A percentile compares a stretch with the other conserved stretches of the same genome.
phyloP scores from a whole-genome alignment of 2,888 invertebrate genomes.

The Trachelus troglodyta region DNA sequence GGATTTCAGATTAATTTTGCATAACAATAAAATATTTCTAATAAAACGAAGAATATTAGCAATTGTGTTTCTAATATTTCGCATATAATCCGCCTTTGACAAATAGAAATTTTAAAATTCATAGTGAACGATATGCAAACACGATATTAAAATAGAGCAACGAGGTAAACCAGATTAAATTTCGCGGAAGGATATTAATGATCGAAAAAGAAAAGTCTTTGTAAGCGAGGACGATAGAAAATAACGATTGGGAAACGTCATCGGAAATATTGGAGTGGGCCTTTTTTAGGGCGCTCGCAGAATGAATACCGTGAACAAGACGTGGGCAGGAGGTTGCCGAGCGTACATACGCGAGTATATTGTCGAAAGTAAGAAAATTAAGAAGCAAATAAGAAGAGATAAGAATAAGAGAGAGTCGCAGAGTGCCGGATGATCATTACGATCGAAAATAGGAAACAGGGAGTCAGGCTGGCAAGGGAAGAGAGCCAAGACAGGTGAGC shows the following conservation, averaged over 20 bases:
- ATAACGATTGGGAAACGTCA: not conserved
- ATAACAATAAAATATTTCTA: not conserved
- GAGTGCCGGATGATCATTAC: conserved; percentile 66
- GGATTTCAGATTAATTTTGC: not conserved
- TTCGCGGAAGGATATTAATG: not conserved
- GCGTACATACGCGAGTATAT: not conserved
- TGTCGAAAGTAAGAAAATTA: conserved; percentile 24
- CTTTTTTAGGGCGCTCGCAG: not conserved
- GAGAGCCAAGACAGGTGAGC: conserved; percentile 3
- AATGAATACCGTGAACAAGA: not conserved
- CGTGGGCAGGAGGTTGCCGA: conserved; percentile 10
- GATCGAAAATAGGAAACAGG: not conserved
- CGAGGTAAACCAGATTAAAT: not conserved
- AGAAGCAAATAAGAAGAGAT: conserved; percentile 6
- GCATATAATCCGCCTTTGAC: not conserved
- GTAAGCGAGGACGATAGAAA: not conserved
- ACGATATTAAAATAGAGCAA: not conserved
- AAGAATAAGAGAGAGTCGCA: conserved; percentile 28
- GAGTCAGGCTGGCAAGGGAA: not conserved
- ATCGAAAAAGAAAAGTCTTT: not conserved
- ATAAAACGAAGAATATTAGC: not conserved
- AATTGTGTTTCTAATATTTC: not conserved
- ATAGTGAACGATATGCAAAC: not conserved
- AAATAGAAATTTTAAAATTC: not conserved
- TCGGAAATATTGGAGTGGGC: not conserved